A percentile compares a stretch with the other conserved stretches of the same genome.
Evolutionary conservation across 1,140 invertebrate genomes (phyloP).

Genomic region (Apis mellifera): DNA sequence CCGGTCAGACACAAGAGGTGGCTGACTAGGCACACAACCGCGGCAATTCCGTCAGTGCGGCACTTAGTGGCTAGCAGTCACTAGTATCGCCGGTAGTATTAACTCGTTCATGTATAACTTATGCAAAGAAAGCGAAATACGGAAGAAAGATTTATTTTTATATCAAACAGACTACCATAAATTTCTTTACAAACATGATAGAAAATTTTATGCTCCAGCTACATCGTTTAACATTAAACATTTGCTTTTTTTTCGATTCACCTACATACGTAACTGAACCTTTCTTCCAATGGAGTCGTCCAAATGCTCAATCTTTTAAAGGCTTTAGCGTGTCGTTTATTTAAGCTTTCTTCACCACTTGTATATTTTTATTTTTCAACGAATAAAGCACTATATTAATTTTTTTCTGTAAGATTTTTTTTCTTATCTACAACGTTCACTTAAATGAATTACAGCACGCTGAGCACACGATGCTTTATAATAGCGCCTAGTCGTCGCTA

Average conservation of each 20-base stretch:
- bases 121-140: not conserved
- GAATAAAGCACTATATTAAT: slow-evolving; percentile 4
- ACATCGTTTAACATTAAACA: not conserved
- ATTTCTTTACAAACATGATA: slow-evolving; percentile 4
- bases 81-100: slow-evolving; percentile 8
- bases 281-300: slow-evolving; percentile 24
- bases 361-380: not conserved
- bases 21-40: slow-evolving; percentile 33
- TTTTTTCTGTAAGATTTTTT: not conserved
- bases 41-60: slow-evolving; percentile 33
- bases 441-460: slow-evolving; percentile 68
- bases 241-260: slow-evolving; percentile 1
- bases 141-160: slow-evolving; percentile 48
- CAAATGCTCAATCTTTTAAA: slow-evolving; percentile 5
- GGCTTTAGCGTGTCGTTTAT: not conserved
- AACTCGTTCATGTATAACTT: slow-evolving; percentile 40
- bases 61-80: slow-evolving; percentile 39
- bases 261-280: slow-evolving; percentile 54
- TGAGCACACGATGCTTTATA: slow-evolving; percentile 70
- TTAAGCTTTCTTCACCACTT: not conserved
- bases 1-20: slow-evolving; percentile 29
- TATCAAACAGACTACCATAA: slow-evolving; percentile 17
- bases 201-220: not conserved
- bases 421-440: slow-evolving; percentile 32
- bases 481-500: slow-evolving; percentile 70